These are phyloP conservation scores for Montipora capitata DNA, from an alignment of 92 coral and sea anemone species.

Conservation along the genomic window DNA sequence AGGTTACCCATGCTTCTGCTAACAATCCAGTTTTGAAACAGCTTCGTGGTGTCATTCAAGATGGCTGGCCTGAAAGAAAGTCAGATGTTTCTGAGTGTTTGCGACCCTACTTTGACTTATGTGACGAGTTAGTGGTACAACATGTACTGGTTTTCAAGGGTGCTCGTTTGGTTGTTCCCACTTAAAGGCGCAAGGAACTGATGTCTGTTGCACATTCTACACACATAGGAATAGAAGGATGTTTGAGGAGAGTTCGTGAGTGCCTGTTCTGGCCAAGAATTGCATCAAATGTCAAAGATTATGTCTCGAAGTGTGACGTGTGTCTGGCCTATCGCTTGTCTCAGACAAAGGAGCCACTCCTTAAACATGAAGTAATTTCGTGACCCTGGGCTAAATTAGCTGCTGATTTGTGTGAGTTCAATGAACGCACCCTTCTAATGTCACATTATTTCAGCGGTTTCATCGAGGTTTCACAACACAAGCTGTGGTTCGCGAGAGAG, in stretches of 20 bases:
- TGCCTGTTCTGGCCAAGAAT: too few species aligned
- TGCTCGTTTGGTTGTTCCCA: slow-evolving; percentile 57
- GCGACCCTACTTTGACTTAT: slow-evolving; percentile 32
- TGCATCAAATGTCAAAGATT: neutral
- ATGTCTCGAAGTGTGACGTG: slow-evolving; percentile 26
- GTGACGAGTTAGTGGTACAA: slow-evolving; percentile 21
- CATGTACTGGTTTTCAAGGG: slow-evolving; percentile 55
- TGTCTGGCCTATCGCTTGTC: slow-evolving; percentile 13
- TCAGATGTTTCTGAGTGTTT: slow-evolving; percentile 59
- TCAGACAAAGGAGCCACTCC: slow-evolving; percentile 49
- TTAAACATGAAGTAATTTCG: slow-evolving; percentile 30
- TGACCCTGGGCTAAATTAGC: slow-evolving; percentile 47
- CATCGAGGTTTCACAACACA: slow-evolving; percentile 4
- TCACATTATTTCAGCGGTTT: slow-evolving; percentile 55
- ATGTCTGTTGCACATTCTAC: too few species aligned
- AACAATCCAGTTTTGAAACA: slow-evolving; percentile 24
- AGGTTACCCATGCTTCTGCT: slow-evolving; percentile 52
- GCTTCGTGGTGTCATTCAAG: slow-evolving; percentile 17
- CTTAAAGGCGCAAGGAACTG: slow-evolving; percentile 46
- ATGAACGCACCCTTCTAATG: slow-evolving; percentile 54
- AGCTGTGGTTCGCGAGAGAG: slow-evolving; percentile 34
- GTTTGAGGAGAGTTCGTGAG: too few species aligned
- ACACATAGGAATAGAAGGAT: too few species aligned
- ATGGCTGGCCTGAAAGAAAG: slow-evolving; percentile 55
- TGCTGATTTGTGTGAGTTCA: slow-evolving; percentile 27